Conservation (phyloP, 2,888 invertebrate genomes). For the Eudasyphora cyanicolor region DNA sequence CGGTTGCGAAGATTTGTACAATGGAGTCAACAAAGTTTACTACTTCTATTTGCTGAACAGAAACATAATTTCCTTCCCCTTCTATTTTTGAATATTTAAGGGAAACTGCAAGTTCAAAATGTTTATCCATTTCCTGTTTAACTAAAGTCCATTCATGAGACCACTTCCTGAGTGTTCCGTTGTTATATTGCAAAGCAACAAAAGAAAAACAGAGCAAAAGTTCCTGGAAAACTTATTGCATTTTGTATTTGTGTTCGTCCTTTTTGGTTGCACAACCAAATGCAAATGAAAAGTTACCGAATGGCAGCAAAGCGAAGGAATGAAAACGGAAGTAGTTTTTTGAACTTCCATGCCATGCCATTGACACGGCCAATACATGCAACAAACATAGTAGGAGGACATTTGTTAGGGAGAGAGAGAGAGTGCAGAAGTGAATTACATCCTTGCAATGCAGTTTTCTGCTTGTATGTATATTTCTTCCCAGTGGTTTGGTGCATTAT, state of each 20-base stretch:
- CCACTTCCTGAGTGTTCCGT: conserved; percentile 11
- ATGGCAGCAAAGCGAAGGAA: conserved; percentile 23
- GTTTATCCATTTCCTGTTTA: conserved; percentile 66
- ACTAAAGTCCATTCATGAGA: conserved; percentile 31
- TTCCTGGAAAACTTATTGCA: conserved; percentile 56
- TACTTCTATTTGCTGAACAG: no score
- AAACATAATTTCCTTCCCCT: no score
- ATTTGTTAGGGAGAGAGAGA: neutral
- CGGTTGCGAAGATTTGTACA: no score
- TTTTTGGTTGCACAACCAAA: conserved; percentile 11
- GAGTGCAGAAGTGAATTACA: neutral
- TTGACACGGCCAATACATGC: conserved; percentile 10
- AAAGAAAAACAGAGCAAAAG: conserved; percentile 18
- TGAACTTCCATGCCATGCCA: conserved; percentile 34
- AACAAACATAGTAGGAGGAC: neutral
- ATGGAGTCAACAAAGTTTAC: conserved; percentile 50
- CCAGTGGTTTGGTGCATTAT: neutral
- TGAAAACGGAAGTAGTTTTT: conserved; percentile 39
- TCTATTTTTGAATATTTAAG: no score
- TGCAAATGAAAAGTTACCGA: conserved; percentile 46
- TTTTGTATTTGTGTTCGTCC: conserved; percentile 34
- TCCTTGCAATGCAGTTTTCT: conserved; percentile 5
- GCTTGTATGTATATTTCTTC: neutral
- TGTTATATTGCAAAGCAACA: conserved; percentile 2
- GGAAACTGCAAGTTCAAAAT: conserved; percentile 65